Percentiles rank a stretch among this genome's conserved stretches.
Conservation (phyloP, 2,888 invertebrate genomes). For the Leptothorax acervorum region DNA sequence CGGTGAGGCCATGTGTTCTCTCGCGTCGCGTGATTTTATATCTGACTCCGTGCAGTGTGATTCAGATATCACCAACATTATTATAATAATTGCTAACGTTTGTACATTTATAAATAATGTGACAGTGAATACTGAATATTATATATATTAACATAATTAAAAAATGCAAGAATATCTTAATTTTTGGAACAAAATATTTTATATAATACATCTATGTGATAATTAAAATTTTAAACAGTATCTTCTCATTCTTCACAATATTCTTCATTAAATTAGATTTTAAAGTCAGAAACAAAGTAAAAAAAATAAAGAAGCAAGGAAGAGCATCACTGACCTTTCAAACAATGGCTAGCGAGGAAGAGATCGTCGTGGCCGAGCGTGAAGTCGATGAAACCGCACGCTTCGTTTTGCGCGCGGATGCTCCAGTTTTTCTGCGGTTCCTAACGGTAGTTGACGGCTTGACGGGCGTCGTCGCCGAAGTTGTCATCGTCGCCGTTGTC, state of each 20-base stretch:
- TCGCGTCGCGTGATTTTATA: constrained; percentile 11
- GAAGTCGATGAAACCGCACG: constrained; percentile 28
- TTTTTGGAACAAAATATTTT: neutral
- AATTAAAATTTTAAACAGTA: neutral
- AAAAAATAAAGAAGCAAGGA: neutral
- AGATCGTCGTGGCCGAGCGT: neutral
- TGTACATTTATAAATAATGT: neutral
- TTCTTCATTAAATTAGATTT: neutral
- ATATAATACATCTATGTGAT: neutral
- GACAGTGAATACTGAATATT: neutral
- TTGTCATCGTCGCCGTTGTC: neutral
- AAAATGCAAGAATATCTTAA: neutral
- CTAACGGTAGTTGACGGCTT: constrained; percentile 35
- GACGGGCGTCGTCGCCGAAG: constrained; percentile 22
- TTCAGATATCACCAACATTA: neutral
- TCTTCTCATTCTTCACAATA: neutral
- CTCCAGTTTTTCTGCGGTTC: constrained; percentile 26
- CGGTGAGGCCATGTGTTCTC: constrained; percentile 64
- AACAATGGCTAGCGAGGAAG: neutral
- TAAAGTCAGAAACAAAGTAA: no score
- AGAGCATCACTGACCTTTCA: constrained; percentile 8
- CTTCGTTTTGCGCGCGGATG: constrained; percentile 6
- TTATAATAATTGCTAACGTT: neutral
- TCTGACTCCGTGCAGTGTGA: neutral
- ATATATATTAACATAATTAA: neutral